Conservation (phyloP, 2,888 invertebrate genomes). For the Lissonota sp. region DNA sequence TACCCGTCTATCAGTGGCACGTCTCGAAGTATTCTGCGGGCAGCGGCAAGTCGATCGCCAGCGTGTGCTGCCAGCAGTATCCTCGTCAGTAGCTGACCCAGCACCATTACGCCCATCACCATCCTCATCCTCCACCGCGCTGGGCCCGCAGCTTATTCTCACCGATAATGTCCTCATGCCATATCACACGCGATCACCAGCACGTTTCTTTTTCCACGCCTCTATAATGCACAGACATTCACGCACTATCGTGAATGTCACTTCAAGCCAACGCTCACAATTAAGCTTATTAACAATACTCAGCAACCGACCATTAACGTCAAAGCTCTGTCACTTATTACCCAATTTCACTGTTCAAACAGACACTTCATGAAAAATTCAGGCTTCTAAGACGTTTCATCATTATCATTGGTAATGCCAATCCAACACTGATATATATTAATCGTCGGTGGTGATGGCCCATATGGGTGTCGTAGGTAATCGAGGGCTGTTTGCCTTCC, state of each 20-base stretch:
- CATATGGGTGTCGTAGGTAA: neutral
- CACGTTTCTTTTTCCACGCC: slow-evolving; percentile 62
- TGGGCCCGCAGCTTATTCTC: slow-evolving; percentile 79
- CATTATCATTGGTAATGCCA: neutral
- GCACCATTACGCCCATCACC: slow-evolving; percentile 83
- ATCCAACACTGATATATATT: neutral
- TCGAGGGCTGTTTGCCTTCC: neutral
- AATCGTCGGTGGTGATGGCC: neutral
- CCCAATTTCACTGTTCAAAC: no score
- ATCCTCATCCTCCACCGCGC: slow-evolving; percentile 83
- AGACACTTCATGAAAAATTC: no score
- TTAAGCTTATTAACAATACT: slow-evolving; percentile 4
- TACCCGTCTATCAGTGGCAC: slow-evolving; percentile 81
- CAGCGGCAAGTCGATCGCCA: slow-evolving; percentile 81
- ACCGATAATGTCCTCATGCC: slow-evolving; percentile 81
- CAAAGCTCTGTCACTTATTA: no score
- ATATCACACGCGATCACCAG: slow-evolving; percentile 73
- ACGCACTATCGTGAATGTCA: neutral
- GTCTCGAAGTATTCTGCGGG: slow-evolving; percentile 80
- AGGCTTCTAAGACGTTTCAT: neutral
- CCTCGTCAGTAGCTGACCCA: slow-evolving; percentile 82
- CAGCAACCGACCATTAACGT: neutral
- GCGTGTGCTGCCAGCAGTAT: slow-evolving; percentile 81
- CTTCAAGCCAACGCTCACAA: neutral
- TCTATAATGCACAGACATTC: slow-evolving; percentile 63